Base-by-base conservation (phyloP, 1,140 invertebrate genomes). In the Zophobas morio region DNA sequence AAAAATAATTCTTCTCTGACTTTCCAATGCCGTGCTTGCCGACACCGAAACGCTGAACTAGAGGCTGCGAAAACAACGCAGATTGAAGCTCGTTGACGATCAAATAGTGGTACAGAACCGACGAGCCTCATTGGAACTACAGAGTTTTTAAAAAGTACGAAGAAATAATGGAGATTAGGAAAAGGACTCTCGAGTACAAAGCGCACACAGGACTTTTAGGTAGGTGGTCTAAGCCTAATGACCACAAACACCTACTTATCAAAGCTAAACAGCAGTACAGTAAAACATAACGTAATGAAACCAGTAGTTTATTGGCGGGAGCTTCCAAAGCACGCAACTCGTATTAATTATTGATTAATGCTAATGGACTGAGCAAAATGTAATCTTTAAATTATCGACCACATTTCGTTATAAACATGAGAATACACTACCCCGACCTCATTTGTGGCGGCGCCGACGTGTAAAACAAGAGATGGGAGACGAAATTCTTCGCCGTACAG, bases 291-390 rank as follows among this genome's bases (percentile, higher is more conserved):
- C 37, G 74, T 75, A 78, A 80, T 78, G 77, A 80, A 80, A 76
- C 74, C 77, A 74, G 74, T 78, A 78, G 79, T 78, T 78, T 76
- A 80, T 80, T 78, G 70, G 56, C 70, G 60, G 77, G 72, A 76
- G 77, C 70, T 74, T 53, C 54, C 47, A 72, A 74, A 76, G 71
- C 79, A 80, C 77, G 79, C 76, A 80, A 78, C 47, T 66, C 47
- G 76, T 80, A 78, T 80, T 80, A 80, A 80, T 80, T 80, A 80
- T 80, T 80, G 79, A 80, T 80, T 78, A 78, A 80, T 76, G 79
- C 77, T 80, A 80, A 80, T 80, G 79, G 79, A 80, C 40, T 74
- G 60, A 66, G 60, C 39, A 66, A 66, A 66, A 66, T 66, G 60
- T 66, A 66, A 66, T 66, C 60, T 66, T 66, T 66, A 66, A 66